Conservation (phyloP, 2,113 vertebrate species). For the Brienomyrus longianalis region DNA sequence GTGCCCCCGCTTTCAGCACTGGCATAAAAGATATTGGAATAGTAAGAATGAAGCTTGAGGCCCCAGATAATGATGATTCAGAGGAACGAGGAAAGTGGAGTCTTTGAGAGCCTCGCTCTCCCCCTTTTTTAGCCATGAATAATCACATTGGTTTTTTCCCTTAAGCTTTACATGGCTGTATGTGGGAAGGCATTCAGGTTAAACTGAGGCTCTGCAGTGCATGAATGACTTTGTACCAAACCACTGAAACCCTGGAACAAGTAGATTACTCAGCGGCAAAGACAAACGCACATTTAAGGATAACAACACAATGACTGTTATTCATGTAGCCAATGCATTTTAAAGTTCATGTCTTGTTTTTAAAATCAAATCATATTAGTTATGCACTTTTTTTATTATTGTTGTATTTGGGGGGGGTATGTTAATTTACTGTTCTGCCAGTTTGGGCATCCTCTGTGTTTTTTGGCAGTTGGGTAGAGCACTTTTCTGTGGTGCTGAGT, state of each 20-base stretch:
- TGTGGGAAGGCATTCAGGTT: conserved; percentile 1
- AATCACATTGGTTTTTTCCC: neutral
- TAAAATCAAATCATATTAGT: neutral
- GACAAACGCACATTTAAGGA: neutral
- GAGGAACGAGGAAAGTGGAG: neutral
- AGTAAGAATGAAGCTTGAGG: neutral
- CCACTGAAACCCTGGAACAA: neutral
- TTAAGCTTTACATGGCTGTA: neutral
- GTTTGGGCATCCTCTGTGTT: neutral
- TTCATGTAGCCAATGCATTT: neutral
- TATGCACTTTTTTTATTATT: neutral
- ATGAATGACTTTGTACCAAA: conserved; percentile 3
- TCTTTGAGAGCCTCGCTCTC: neutral
- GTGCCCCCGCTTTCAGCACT: neutral
- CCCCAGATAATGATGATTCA: neutral
- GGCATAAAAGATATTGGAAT: neutral
- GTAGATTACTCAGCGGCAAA: neutral
- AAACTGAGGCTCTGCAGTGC: neutral
- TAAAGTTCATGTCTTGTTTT: neutral
- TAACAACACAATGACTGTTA: neutral
- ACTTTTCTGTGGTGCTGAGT: neutral
- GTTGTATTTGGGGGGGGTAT: neutral
- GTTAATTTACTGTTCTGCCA: neutral
- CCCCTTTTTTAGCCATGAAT: neutral
- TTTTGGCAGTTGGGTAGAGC: neutral